phyloP scores from a whole-genome alignment of 2,888 invertebrate genomes.

The Pediacus dermestoides region DNA sequence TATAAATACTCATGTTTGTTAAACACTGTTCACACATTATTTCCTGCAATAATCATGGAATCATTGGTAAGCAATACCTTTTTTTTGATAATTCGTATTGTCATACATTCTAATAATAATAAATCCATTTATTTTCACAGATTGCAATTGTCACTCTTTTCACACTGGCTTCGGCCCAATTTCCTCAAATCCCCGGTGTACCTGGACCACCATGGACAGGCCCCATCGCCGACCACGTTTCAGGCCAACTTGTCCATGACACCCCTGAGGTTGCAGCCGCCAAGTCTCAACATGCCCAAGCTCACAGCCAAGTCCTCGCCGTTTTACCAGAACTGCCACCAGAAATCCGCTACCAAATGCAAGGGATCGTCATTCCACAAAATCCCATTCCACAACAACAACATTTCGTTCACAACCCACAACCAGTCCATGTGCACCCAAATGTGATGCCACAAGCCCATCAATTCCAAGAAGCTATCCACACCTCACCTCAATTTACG shows the following conservation, averaged over 20 bases:
- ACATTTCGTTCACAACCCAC: slow-evolving; percentile 3
- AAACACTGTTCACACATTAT: too few species aligned
- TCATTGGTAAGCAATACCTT: too few species aligned
- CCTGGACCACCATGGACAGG: slow-evolving; percentile 29
- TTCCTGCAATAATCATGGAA: too few species aligned
- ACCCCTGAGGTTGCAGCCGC: slow-evolving; percentile 34
- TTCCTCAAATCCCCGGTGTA: slow-evolving; percentile 4
- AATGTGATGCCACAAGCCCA: background rate
- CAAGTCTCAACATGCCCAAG: slow-evolving; percentile 17
- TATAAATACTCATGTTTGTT: too few species aligned
- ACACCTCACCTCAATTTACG: slow-evolving; percentile 4
- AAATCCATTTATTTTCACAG: too few species aligned
- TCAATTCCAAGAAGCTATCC: slow-evolving; percentile 1
- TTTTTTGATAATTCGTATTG: too few species aligned
- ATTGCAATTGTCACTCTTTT: too few species aligned
- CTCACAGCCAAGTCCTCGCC: slow-evolving; percentile 20
- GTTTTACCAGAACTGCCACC: slow-evolving; percentile 24
- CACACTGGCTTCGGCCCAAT: slow-evolving; percentile 11
- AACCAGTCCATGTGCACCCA: slow-evolving; percentile 4
- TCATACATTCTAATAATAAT: too few species aligned
- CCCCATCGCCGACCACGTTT: slow-evolving; percentile 27
- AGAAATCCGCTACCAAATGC: slow-evolving; percentile 18
- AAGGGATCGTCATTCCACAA: background rate
- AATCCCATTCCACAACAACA: slow-evolving; percentile 7
- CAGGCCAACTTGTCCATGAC: slow-evolving; percentile 27